phyloP scores from a whole-genome alignment of 2,113 vertebrate genomes.

The Sebastes schlegelii region DNA sequence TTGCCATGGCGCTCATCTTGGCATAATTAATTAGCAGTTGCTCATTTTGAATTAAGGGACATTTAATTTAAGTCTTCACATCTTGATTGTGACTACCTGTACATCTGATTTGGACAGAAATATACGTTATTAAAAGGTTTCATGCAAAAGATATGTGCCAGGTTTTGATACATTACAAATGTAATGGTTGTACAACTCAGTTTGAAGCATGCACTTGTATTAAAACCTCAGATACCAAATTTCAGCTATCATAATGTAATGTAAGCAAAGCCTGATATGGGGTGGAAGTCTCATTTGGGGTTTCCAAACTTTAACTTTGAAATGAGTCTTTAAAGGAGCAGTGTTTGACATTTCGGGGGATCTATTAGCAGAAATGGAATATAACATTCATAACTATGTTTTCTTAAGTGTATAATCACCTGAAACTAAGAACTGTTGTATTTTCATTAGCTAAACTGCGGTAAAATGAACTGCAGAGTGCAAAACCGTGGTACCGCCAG shows the following conservation, averaged over 20 bases:
- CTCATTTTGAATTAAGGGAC: background rate
- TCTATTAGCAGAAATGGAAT: too few relatives aligned
- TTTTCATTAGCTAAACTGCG: too few relatives aligned
- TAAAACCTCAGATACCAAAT: background rate
- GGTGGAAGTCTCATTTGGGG: background rate
- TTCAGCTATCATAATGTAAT: background rate
- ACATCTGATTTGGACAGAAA: conserved; percentile 2
- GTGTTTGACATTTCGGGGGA: too few relatives aligned
- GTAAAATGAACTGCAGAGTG: too few relatives aligned
- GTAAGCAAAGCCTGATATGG: background rate
- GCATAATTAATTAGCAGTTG: conserved; percentile 14
- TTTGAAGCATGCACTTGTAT: background rate
- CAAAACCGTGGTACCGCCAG: too few relatives aligned
- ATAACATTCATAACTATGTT: too few relatives aligned
- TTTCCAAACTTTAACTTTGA: background rate
- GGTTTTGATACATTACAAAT: background rate
- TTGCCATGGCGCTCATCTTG: conserved; percentile 35
- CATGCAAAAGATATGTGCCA: conserved; percentile 5
- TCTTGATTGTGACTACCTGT: background rate
- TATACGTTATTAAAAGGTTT: background rate
- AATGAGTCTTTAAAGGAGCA: too few relatives aligned
- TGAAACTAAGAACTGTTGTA: too few relatives aligned
- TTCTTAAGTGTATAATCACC: too few relatives aligned
- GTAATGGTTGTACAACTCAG: too few relatives aligned
- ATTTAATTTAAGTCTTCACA: conserved; percentile 1